Conservation (phyloP, 2,113 vertebrate species). For the Oncorhynchus tshawytscha region DNA sequence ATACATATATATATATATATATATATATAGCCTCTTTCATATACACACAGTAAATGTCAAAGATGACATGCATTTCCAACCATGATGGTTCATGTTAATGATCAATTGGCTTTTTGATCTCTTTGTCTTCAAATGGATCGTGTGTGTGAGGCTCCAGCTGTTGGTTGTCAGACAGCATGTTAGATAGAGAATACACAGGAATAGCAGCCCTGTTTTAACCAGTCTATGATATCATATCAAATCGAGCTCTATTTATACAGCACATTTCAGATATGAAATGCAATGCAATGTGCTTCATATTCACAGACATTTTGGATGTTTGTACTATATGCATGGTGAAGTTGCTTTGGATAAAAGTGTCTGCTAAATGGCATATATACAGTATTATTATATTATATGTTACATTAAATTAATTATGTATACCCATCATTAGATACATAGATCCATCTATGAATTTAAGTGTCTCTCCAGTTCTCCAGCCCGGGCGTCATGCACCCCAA, state of each 20-base stretch:
- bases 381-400: too few relatives aligned
- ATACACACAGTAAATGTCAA: constrained; percentile 17
- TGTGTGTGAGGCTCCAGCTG: constrained; percentile 25
- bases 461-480: too few relatives aligned
- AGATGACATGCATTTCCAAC: constrained; percentile 8
- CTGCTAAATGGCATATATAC: too few relatives aligned
- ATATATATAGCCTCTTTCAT: constrained; percentile 11
- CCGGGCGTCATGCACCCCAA: too few relatives aligned
- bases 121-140: constrained; percentile 31
- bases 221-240: too few relatives aligned
- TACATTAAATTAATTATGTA: not conserved
- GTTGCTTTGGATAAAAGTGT: too few relatives aligned
- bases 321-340: too few relatives aligned
- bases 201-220: too few relatives aligned
- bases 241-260: too few relatives aligned
- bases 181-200: not conserved
- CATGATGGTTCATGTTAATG: constrained; percentile 36
- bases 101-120: constrained; percentile 43
- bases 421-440: not conserved
- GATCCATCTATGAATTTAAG: too few relatives aligned
- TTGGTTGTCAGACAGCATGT: constrained; percentile 9
- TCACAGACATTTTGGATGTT: constrained; percentile 1
- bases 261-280: too few relatives aligned
- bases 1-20: not conserved
- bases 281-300: not conserved